Conservation (phyloP, 2,888 invertebrate species). For the Lithophane socia region DNA sequence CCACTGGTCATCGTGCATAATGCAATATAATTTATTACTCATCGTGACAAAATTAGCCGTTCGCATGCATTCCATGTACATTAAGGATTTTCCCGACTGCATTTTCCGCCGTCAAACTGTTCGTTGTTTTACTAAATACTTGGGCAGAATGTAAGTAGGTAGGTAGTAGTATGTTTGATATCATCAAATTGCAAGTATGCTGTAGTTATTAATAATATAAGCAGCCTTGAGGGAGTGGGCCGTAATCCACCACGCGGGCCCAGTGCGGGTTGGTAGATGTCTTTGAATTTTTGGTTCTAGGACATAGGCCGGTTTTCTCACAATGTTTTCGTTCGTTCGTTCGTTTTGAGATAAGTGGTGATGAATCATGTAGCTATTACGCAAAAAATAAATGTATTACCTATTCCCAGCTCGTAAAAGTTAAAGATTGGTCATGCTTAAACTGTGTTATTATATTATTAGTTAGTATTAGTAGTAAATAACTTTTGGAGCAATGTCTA, state of each 20-base stretch:
- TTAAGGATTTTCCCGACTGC: constrained; percentile 10
- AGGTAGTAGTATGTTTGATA: not conserved
- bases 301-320: no score
- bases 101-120: constrained; percentile 16
- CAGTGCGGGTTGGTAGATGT: no score
- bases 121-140: not conserved
- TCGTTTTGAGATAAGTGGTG: no score
- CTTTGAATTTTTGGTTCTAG: no score
- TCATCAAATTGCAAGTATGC: constrained; percentile 10
- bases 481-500: not conserved
- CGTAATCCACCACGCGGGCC: no score
- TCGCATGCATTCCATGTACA: constrained; percentile 8
- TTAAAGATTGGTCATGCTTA: constrained; percentile 4
- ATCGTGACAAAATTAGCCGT: constrained; percentile 6
- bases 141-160: constrained; percentile 13
- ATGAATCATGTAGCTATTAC: not conserved
- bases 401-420: not conserved
- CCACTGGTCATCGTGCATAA: not conserved
- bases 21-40: constrained; percentile 10
- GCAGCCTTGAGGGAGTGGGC: no score
- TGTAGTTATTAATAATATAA: no score
- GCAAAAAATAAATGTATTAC: no score
- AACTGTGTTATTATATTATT: not conserved
- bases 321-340: no score
- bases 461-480: not conserved